These are phyloP conservation scores for Drosophila seguyi DNA, from an alignment of 1,140 invertebrate species.

Conservation along the genomic window DNA sequence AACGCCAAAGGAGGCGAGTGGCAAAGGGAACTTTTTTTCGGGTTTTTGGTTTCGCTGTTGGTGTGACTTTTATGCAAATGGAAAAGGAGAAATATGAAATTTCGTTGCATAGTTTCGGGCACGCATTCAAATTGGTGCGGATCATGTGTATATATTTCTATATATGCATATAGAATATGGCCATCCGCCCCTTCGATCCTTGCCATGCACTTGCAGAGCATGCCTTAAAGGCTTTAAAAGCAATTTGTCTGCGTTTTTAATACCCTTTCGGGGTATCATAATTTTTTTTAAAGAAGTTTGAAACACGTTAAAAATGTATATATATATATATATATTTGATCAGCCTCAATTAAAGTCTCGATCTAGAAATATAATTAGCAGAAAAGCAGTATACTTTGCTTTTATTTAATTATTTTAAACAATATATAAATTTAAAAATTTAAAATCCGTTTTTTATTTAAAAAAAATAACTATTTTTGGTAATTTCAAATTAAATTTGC, in stretches of 20 bases:
- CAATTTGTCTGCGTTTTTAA: slow-evolving; percentile 67
- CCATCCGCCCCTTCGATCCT: slow-evolving; percentile 7
- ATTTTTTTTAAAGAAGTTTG: not conserved
- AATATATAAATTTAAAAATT: too few relatives aligned
- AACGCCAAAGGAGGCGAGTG: not conserved
- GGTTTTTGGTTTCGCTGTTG: slow-evolving; percentile 24
- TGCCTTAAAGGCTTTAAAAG: slow-evolving; percentile 82
- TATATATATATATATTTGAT: too few relatives aligned
- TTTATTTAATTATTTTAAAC: too few relatives aligned
- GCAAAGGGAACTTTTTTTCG: slow-evolving; percentile 24
- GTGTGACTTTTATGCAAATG: slow-evolving; percentile 71
- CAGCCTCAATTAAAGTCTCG: too few relatives aligned
- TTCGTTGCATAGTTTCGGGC: slow-evolving; percentile 68
- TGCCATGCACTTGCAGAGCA: slow-evolving; percentile 12
- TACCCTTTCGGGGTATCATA: not conserved
- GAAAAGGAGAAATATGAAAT: slow-evolving; percentile 45
- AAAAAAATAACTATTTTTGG: too few relatives aligned
- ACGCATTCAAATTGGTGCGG: slow-evolving; percentile 67
- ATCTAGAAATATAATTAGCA: too few relatives aligned
- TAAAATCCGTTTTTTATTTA: too few relatives aligned
- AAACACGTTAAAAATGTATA: not conserved
- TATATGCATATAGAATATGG: slow-evolving; percentile 9
- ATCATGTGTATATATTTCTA: slow-evolving; percentile 7
- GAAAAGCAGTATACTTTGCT: too few relatives aligned
- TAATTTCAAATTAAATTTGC: too few relatives aligned